Conservation (phyloP, 2,797 vertebrate species). For the Botia almorhae region DNA sequence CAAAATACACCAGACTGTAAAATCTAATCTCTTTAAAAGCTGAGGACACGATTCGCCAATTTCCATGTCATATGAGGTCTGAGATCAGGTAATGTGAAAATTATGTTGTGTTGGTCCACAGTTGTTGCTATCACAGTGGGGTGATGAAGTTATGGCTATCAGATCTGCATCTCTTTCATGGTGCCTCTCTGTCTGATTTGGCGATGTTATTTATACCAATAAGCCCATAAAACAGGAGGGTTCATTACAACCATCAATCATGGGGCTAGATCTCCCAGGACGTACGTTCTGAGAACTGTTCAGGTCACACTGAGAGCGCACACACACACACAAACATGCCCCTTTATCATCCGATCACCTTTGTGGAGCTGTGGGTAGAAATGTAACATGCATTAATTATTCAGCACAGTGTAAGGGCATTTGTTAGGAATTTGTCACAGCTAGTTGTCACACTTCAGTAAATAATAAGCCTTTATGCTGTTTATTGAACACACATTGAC, state of each 20-base stretch:
- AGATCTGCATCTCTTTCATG: conserved; percentile 54
- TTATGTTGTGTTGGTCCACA: conserved; percentile 40
- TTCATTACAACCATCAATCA: conserved; percentile 51
- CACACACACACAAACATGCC: conserved; percentile 23
- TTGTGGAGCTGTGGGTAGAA: background rate
- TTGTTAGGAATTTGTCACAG: too few relatives aligned
- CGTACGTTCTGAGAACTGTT: background rate
- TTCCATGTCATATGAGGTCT: conserved; percentile 38
- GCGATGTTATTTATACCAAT: conserved; percentile 56
- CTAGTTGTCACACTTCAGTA: background rate
- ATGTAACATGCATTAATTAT: background rate
- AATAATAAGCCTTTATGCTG: background rate
- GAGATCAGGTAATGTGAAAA: conserved; percentile 53
- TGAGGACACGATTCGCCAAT: conserved; percentile 39
- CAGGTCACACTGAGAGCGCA: background rate
- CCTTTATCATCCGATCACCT: conserved; percentile 46
- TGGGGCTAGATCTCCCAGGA: conserved; percentile 20
- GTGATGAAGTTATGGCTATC: conserved; percentile 50
- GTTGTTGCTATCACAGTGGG: conserved; percentile 38
- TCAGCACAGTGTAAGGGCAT: background rate
- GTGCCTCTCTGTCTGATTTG: conserved; percentile 58
- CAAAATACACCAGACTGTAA: conserved; percentile 46
- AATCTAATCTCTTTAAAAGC: conserved; percentile 56
- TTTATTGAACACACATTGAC: background rate
- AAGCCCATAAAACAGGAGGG: conserved; percentile 52